Evolutionary conservation across 2,888 invertebrate species (phyloP), one percentile per base, ranked within the genome.

Genomic region (Eurytoma adleriae): DNA sequence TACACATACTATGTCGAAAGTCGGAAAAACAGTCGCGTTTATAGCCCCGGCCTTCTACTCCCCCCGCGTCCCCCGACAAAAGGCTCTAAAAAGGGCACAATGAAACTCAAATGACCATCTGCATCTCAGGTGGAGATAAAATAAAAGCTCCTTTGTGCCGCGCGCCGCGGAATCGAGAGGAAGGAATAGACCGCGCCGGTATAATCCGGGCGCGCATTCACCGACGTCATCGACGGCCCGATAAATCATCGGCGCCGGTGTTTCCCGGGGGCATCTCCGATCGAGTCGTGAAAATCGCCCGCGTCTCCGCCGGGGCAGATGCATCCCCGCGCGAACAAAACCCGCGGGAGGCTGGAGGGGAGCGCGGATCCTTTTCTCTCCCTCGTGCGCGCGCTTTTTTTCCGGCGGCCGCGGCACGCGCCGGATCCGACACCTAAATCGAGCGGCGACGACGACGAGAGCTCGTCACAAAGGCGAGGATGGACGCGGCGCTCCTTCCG

Each of bases 281-380:
- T 24, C 24, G 24, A 40, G 54, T n/a, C 16, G 14, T n/a, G n/a
- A 64, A 64, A 64, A 64, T 64, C 64, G 40, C 18, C 40, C 27
- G 40, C 77, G 14, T 27, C 48, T 13, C 24, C 16, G 2, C 13
- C 5, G 48, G 14, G 52, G 50, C 79, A 75, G 79, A 79, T 79
- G 79, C 67, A 74, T 12, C 69, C 18, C 54, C 50, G 66, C 24
- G 24, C 24, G 78, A 59, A 78, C 72, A 67, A 67, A 66, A 78
- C 71, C 18, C 59, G 61, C 52, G 68, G 10, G 40, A 40, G 40
- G 40, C 40, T 30, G 48, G 50, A 64, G 40, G 48, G 48, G 67
- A 27, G 69, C 7, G 20, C 57, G 62, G 69, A 48, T 74, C 59
- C 79, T 68, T 73, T 73, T 73, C 27, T 56, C 16, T 14, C 27